Evolutionary conservation across 2,797 vertebrate species (phyloP).

Genomic region (Rhinogobio ventralis): DNA sequence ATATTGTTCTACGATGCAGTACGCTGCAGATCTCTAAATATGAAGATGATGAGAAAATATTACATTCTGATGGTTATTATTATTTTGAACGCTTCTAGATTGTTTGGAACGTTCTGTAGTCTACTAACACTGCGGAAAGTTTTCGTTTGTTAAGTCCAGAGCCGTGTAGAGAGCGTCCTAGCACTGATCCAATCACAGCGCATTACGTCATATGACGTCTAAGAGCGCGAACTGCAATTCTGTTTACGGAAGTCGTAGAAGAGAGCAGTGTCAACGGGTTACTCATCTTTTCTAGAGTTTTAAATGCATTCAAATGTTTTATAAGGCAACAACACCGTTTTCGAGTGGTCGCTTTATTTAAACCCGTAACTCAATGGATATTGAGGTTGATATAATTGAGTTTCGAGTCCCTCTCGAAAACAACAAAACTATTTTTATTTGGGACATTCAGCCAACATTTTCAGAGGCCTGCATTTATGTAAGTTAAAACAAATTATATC

Average conservation of each 20-base stretch:
- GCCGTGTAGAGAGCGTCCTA: neutral
- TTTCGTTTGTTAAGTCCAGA: neutral
- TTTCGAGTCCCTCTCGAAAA: constrained; percentile 78
- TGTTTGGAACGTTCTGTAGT: neutral
- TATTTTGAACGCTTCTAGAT: neutral
- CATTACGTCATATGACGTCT: neutral
- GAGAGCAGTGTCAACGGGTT: too few species aligned
- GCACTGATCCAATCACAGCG: constrained; percentile 23
- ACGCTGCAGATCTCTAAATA: neutral
- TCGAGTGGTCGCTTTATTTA: neutral
- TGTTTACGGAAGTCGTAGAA: constrained; percentile 24
- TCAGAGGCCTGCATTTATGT: constrained; percentile 73
- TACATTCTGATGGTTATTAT: neutral
- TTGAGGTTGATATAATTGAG: constrained; percentile 76
- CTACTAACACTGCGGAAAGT: neutral
- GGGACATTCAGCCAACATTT: constrained; percentile 73
- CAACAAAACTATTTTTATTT: constrained; percentile 81
- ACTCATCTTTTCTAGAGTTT: neutral
- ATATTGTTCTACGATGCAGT: neutral
- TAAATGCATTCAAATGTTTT: neutral
- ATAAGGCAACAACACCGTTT: neutral
- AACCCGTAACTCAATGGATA: constrained; percentile 59
- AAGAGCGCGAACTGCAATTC: constrained; percentile 25
- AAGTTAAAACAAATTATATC: constrained; percentile 50
- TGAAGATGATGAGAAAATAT: neutral